These are phyloP conservation scores for Scytalopus superciliaris DNA, from an alignment of 2,113 vertebrate genomes.

Conservation along the genomic window DNA sequence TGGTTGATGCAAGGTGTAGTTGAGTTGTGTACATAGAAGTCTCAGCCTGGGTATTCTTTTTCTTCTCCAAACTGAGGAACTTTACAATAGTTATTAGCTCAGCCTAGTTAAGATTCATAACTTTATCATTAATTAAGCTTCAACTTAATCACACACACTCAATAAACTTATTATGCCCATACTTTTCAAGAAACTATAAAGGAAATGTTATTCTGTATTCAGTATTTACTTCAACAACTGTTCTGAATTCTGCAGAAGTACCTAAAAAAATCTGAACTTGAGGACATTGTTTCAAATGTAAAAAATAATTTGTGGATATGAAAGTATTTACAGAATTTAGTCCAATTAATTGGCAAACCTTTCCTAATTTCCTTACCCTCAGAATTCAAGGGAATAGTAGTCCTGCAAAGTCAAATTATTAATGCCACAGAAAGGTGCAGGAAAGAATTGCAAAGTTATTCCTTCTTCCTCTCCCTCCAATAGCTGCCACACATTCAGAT, in stretches of 20 bases:
- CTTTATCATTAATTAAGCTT: too few species aligned
- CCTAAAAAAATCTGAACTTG: neutral
- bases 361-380: neutral
- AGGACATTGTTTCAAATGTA: neutral
- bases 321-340: neutral
- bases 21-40: neutral
- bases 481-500: neutral
- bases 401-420: neutral
- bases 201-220: neutral
- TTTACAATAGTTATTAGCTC: neutral
- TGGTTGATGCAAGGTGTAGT: neutral
- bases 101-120: neutral
- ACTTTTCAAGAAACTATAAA: neutral
- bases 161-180: neutral
- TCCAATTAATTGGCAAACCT: neutral
- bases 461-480: neutral
- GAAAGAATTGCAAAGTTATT: neutral
- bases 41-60: neutral
- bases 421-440: neutral
- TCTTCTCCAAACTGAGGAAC: neutral
- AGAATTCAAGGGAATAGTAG: neutral
- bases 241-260: neutral
- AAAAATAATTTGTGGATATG: rapidly evolving
- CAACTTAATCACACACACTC: neutral
- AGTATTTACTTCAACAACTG: neutral